Base-by-base conservation (phyloP, 2,113 vertebrate genomes). In the Ranitomeya imitator region DNA sequence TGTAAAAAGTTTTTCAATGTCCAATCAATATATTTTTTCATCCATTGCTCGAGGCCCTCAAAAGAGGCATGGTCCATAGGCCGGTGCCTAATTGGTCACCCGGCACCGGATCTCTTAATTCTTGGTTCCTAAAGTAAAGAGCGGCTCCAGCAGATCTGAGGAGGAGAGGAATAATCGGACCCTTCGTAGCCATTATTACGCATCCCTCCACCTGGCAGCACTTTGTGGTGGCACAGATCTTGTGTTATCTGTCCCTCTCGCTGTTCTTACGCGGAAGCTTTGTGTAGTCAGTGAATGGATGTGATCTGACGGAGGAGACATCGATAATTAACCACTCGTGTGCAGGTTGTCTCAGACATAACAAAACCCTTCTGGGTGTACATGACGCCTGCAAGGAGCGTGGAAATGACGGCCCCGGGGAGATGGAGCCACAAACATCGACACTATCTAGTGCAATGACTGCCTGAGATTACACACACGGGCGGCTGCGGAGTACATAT, bases 341-440 rank as follows among this genome's bases (percentile, higher is more conserved):
- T 31, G 83, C 83, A 37, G 83, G 16, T 37, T 60, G 83, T 31
- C 83, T 85, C 67, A 85, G 69, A 85, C 83, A 85, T 74, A 74
- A 74, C 83, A 85, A 15, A 18, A 57, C 54, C 54, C 83, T 85
- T 85, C 69, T 85, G 83, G 83, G 67, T 74, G 67, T 45, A 85
- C 51, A 74, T 23, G 83, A 85, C 54, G 83, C 83, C 83, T 57
- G 65, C 21, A 57, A 51, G 52, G n/a, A 23, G 1, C 18, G 5
- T n/a, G 14, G 57, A 74, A 85, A 85, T 85, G 69, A 85, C 54
- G 83, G 37, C 67, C 83, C 18, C 52, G 37, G 83, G 83, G 83
- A 85, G 51, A 59, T 6, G 15, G 51, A 6, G 13, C 45, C 8
- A n/a, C 21, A 73, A 54, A 67, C 83, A 71, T 23, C 57, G 67